phyloP scores from a whole-genome alignment of 1,140 invertebrate species.

The Drosophila rhopaloa region DNA sequence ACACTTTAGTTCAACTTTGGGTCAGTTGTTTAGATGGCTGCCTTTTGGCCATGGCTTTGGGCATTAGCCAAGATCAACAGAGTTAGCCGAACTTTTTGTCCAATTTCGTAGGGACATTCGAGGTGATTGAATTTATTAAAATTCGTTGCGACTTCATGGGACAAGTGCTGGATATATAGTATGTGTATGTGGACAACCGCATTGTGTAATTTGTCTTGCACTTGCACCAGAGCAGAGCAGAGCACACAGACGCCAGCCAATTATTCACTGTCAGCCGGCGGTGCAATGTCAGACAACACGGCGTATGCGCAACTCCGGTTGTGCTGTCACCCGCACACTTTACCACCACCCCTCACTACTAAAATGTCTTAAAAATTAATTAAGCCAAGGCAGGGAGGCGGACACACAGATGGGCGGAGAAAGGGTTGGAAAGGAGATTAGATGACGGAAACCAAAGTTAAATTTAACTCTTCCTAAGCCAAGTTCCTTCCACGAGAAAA shows the following conservation, averaged over 20 bases:
- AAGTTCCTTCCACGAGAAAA: background rate
- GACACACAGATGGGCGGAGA: background rate
- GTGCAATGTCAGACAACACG: slow-evolving; percentile 36
- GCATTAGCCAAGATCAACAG: slow-evolving; percentile 36
- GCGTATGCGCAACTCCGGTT: slow-evolving; percentile 52
- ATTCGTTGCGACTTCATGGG: background rate
- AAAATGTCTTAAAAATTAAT: slow-evolving; percentile 71
- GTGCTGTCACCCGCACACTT: slow-evolving; percentile 36
- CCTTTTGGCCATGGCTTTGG: slow-evolving; percentile 28
- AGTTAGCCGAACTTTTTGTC: slow-evolving; percentile 18
- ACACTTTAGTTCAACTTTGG: slow-evolving; percentile 42
- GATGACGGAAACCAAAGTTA: slow-evolving; percentile 18
- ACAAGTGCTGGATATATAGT: background rate
- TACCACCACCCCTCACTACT: slow-evolving; percentile 5
- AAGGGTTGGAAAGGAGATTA: slow-evolving; percentile 18
- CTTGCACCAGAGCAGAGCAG: slow-evolving; percentile 25
- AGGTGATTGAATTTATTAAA: slow-evolving; percentile 33
- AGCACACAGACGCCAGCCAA: slow-evolving; percentile 8
- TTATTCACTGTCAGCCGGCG: slow-evolving; percentile 62
- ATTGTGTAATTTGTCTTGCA: slow-evolving; percentile 31
- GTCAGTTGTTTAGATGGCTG: slow-evolving; percentile 37
- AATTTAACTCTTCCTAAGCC: slow-evolving; percentile 31
- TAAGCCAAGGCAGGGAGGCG: slow-evolving; percentile 24
- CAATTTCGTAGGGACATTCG: slow-evolving; percentile 31
- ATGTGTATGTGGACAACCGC: slow-evolving; percentile 5